Conservation (phyloP, 2,888 invertebrate species). For the Celastrina argiolus region DNA sequence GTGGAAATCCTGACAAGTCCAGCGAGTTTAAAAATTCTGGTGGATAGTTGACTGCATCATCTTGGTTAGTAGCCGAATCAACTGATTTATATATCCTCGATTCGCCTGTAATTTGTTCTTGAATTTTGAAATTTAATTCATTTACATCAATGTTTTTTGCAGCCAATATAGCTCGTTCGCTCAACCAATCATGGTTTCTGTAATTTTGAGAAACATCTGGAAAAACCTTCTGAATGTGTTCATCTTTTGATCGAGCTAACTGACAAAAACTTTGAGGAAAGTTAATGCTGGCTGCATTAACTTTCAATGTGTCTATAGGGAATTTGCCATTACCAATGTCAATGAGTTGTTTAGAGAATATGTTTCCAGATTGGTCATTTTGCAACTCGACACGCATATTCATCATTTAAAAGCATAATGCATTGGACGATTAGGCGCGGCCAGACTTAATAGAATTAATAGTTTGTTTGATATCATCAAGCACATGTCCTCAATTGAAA, state of each 20-base stretch:
- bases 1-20: constrained; percentile 32
- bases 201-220: constrained; percentile 38
- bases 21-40: constrained; percentile 41
- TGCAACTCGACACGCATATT: constrained; percentile 34
- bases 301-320: constrained; percentile 32
- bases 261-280: constrained; percentile 32
- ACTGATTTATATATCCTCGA: constrained; percentile 39
- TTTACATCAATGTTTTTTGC: constrained; percentile 30
- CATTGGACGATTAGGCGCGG: constrained; percentile 39
- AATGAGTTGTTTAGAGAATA: constrained; percentile 35
- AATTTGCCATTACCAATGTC: constrained; percentile 36
- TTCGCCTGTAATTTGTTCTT: constrained; percentile 36
- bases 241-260: constrained; percentile 26
- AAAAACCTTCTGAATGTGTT: constrained; percentile 29
- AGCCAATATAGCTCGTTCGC: constrained; percentile 36
- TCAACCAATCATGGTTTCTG: constrained; percentile 28
- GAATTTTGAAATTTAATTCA: constrained; percentile 37
- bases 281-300: constrained; percentile 32
- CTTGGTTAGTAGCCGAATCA: constrained; percentile 37
- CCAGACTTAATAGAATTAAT: constrained; percentile 38
- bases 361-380: constrained; percentile 32
- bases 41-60: constrained; percentile 38
- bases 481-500: constrained; percentile 30
- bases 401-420: constrained; percentile 31
- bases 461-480: too few relatives aligned